Base-by-base conservation (phyloP, 2,797 vertebrate genomes). In the Sebastes diaconus region DNA sequence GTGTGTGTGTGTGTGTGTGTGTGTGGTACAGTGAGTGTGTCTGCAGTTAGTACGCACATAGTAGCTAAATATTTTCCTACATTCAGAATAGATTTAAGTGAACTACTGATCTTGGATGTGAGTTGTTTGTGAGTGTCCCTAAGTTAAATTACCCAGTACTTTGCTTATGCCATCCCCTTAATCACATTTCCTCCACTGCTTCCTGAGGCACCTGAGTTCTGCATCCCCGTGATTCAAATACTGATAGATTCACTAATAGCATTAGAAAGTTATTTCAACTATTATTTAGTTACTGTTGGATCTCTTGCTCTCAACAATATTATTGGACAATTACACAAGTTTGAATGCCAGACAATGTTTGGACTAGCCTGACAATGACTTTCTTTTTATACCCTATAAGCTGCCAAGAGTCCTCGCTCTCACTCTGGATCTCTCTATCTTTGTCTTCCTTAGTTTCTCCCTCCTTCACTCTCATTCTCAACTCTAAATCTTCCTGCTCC, bases 241-340 rank as follows among this genome's bases (percentile, higher is more conserved):
- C 32, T 39, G 34, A 5, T 64, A 5, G 61, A 39, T n/a, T 36
- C 61, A 46, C 13, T 60, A 13, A 32, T 18, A 52, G 11, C 46
- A 69, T 69, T 13, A 60, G 18, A 14, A 50, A 32, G 20, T 63
- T 60, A 12, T 74, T 61, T 29, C 57, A 25, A 25, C 39, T 27
- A 25, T 46, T 20, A 46, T 50, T 67, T 36, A 5, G n/a, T 67
- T 63, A 27, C 24, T 75, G 68, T 34, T 73, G 42, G 39, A 74
- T 81, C 27, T 59, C 25, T 46, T 82, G 59, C 39, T 86, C 74
- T 73, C 71, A 59, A 75, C 77, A 83, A 39, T 79, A 80, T 86
- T 75, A 77, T 84, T 80, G 72, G 67, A 68, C 65, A 78, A 83
- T 85, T 84, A 76, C 88, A 84, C 24, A 80, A 36, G 61, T 65